These are phyloP conservation scores for Columba livia DNA, from an alignment of 2,113 vertebrate species.

Conservation along the genomic window DNA sequence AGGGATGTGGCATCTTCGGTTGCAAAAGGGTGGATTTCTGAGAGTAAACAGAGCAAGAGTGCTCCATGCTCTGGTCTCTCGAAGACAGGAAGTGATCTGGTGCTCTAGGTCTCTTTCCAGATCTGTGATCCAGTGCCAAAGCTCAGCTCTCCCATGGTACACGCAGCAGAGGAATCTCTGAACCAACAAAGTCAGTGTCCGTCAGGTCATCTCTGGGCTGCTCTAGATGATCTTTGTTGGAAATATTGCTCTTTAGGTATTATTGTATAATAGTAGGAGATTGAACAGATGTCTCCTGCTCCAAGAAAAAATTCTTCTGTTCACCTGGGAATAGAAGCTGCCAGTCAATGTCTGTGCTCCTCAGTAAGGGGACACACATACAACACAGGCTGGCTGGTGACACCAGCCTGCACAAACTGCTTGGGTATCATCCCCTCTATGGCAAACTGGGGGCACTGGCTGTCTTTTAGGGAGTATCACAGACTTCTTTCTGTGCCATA, in stretches of 20 bases:
- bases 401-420: background rate
- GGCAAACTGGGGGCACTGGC: background rate
- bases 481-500: background rate
- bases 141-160: background rate
- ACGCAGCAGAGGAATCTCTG: background rate
- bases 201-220: background rate
- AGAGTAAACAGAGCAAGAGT: background rate
- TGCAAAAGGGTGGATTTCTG: background rate
- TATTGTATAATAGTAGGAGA: background rate
- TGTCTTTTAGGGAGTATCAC: background rate
- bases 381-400: background rate
- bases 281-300: background rate
- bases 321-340: background rate
- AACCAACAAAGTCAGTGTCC: fast-evolving
- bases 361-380: background rate
- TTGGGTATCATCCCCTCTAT: background rate
- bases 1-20: background rate
- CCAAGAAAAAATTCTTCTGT: background rate
- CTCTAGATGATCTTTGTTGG: background rate
- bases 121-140: background rate
- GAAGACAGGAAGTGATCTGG: background rate
- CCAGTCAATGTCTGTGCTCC: background rate
- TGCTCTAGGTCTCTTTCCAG: background rate
- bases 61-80: fast-evolving
- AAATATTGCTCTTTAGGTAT: background rate